Evolutionary conservation across 2,113 vertebrate species (phyloP), one percentile per base, ranked within the genome.

Genomic region (Callorhinus ursinus): DNA sequence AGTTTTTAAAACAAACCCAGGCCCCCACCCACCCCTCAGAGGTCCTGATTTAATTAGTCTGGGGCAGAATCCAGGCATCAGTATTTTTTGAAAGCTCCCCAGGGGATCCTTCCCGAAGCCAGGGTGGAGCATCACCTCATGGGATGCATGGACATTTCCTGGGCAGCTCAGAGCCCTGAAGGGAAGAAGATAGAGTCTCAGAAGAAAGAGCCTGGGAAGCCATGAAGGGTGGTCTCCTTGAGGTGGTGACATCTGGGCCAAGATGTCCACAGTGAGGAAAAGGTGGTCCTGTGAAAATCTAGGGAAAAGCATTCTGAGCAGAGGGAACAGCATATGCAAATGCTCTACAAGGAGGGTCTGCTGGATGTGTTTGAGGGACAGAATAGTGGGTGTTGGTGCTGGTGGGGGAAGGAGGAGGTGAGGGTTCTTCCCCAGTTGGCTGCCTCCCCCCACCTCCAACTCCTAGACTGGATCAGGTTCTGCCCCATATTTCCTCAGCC

Each of bases 41-140:
- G 42, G 46, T 61, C 49, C 86, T 82, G 79, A 77, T 42, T 96
- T 42, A 79, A 87, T 83, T 24, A 82, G 59, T 33, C 69, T 7
- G 74, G 57, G 71, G 63, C 0, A 1, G 80, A 55, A 74, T 53
- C 74, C 31, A 5, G 80, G 24, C 51, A 21, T 77, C 63, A 53
- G 53, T n/a, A 5, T 33, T 42, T 79, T 67, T 18, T 80, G 55
- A 51, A 49, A 63, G 77, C 71, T 96, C 81, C 65, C 65, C 3
- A 4, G 36, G 31, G 39, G 22, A 39, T 33, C 53, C 7, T 49
- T 26, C 16, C 1, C 0, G 81, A 33, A 14, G 33, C 61, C 42
- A 5, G 12, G 31, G 28, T 9, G 9, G 65, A 72, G 84, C 33
- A 82, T 16, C 57, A 1, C 5, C 4, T 46, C 33, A 10, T 4